These are phyloP conservation scores for Drosophila kepulauana DNA, from an alignment of 1,140 invertebrate species.

Conservation along the genomic window DNA sequence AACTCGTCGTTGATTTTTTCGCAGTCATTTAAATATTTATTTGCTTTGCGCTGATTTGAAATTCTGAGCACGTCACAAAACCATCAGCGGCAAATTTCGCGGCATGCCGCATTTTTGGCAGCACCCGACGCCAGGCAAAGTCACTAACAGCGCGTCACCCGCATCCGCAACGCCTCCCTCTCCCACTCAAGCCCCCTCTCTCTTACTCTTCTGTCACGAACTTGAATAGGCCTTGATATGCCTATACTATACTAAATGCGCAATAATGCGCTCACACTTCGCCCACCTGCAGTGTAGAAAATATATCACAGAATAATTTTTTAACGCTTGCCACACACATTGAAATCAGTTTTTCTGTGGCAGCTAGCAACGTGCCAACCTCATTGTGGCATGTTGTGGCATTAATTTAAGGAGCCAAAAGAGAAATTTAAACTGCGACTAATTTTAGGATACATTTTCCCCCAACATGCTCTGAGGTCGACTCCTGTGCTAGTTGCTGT, in stretches of 20 bases:
- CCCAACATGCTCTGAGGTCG: not conserved
- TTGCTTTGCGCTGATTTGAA: slow-evolving; percentile 30
- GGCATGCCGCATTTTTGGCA: slow-evolving; percentile 32
- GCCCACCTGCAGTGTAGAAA: slow-evolving; percentile 9
- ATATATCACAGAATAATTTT: slow-evolving; percentile 24
- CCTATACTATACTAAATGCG: slow-evolving; percentile 38
- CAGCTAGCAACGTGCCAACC: not conserved
- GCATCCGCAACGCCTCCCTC: not conserved
- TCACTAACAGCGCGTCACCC: not conserved
- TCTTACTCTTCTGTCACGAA: not conserved
- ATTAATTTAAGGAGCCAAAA: slow-evolving; percentile 7
- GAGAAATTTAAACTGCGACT: not conserved
- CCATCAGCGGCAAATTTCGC: slow-evolving; percentile 50
- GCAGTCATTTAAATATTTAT: slow-evolving; percentile 51
- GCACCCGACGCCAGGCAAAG: slow-evolving; percentile 1
- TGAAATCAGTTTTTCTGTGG: slow-evolving; percentile 12
- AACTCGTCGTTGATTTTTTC: slow-evolving; percentile 27
- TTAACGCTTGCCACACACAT: slow-evolving; percentile 15
- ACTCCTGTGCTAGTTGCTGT: not conserved
- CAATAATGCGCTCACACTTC: slow-evolving; percentile 32
- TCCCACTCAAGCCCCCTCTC: not conserved
- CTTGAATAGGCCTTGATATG: not conserved
- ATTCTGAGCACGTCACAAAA: slow-evolving; percentile 58
- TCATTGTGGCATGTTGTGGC: not conserved
- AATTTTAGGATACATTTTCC: not conserved